Percentiles rank a stretch among this genome's conserved stretches.
Evolutionary conservation across 2,113 vertebrate genomes (phyloP).

Genomic region (Tursiops truncatus): DNA sequence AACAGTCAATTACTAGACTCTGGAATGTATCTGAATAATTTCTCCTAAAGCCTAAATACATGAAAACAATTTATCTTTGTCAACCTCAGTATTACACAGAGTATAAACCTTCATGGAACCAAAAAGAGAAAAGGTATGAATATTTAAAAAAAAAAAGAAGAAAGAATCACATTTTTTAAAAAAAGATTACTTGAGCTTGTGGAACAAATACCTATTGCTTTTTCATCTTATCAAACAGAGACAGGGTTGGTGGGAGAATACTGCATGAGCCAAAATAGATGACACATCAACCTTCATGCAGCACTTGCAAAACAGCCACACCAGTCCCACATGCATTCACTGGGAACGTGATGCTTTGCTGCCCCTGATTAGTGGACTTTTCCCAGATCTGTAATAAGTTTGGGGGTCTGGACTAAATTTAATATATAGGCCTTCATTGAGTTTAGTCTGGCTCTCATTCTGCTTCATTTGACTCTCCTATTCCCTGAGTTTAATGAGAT

Average conservation of each 20-base stretch:
- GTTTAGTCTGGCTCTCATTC: conserved; percentile 30
- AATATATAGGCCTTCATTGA: background rate
- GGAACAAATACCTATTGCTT: conserved; percentile 30
- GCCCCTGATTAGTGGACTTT: background rate
- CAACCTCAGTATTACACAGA: background rate
- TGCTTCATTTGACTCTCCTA: conserved; percentile 6
- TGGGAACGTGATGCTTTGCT: background rate
- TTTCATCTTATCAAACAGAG: background rate
- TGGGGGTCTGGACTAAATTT: background rate
- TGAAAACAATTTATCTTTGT: conserved; percentile 38
- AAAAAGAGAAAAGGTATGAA: background rate
- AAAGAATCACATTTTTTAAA: background rate
- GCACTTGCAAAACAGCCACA: background rate
- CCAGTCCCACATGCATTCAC: background rate
- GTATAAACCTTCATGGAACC: conserved; percentile 19
- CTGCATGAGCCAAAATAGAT: background rate
- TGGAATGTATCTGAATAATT: conserved; percentile 53
- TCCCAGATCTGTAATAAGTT: background rate
- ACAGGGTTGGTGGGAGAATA: background rate
- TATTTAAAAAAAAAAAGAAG: background rate
- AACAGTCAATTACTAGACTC: conserved; percentile 47
- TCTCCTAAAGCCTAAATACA: conserved; percentile 47
- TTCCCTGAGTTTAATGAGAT: conserved; percentile 33
- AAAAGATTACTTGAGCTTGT: conserved; percentile 26
- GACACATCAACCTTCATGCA: background rate